phyloP scores from a whole-genome alignment of 2,797 vertebrate species.

The Silurus aristotelis region DNA sequence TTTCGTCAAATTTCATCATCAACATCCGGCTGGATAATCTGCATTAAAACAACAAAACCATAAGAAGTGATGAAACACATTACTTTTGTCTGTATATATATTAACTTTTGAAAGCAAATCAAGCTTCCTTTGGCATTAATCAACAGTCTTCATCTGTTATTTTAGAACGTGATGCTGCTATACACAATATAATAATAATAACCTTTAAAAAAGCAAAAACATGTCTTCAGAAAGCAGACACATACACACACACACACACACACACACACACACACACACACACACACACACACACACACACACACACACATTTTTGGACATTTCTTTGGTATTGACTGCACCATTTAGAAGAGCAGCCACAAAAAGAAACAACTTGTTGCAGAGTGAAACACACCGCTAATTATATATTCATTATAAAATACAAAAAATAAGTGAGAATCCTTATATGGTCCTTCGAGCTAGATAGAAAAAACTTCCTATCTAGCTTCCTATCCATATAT shows the following conservation, averaged over 20 bases:
- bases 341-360: neutral
- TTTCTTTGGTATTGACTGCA: neutral
- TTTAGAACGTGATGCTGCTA: neutral
- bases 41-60: constrained; percentile 5
- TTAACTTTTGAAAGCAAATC: constrained; percentile 21
- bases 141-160: neutral
- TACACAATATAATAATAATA: neutral
- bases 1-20: constrained; percentile 29
- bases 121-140: constrained; percentile 13
- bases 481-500: too few species aligned
- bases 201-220: neutral
- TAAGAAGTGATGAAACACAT: constrained; percentile 18
- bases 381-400: neutral
- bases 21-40: constrained; percentile 2
- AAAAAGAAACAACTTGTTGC: neutral
- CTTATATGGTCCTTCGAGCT: too few species aligned
- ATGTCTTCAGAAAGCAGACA: too few species aligned
- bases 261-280: neutral
- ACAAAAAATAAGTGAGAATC: too few species aligned
- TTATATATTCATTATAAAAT: neutral
- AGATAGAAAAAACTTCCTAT: too few species aligned
- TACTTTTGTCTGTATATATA: constrained; percentile 13
- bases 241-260: neutral
- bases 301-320: constrained; percentile 5
- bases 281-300: constrained; percentile 12